Percentiles rank a stretch among this genome's conserved stretches.
Evolutionary conservation across 2,113 vertebrate species (phyloP).

Genomic region (Pogonocichla stellata): DNA sequence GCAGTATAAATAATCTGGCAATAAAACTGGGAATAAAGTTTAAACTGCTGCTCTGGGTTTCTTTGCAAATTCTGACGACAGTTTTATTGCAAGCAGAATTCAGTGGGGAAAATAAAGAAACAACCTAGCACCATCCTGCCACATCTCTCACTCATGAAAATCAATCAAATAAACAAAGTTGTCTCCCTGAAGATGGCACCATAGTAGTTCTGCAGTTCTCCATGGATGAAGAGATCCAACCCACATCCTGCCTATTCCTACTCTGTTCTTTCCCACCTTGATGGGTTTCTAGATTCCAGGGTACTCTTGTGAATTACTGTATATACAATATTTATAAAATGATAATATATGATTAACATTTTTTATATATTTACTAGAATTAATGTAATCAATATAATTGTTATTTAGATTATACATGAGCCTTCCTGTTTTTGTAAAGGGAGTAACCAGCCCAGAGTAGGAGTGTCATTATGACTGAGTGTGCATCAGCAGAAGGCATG

Average conservation of each 20-base stretch:
- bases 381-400: not conserved
- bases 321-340: not conserved
- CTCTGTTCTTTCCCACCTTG: not conserved
- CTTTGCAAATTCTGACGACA: slow-evolving; percentile 33
- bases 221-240: not conserved
- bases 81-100: slow-evolving; percentile 50
- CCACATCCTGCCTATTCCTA: not conserved
- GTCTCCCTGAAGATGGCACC: not conserved
- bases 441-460: not conserved
- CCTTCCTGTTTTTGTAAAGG: not conserved
- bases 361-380: not conserved
- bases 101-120: not conserved
- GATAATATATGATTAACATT: not conserved
- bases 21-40: not conserved
- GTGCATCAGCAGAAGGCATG: not conserved
- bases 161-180: not conserved
- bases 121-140: not conserved
- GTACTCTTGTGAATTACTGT: no score
- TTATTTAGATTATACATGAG: not conserved
- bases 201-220: not conserved
- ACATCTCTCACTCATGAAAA: not conserved
- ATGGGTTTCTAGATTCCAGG: not conserved
- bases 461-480: not conserved
- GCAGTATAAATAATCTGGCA: not conserved
- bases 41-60: not conserved